A percentile compares a stretch with the other conserved stretches of the same genome.
These are phyloP conservation scores for Andrena trimmerana DNA, from an alignment of 2,888 invertebrate species.

Conservation along the genomic window DNA sequence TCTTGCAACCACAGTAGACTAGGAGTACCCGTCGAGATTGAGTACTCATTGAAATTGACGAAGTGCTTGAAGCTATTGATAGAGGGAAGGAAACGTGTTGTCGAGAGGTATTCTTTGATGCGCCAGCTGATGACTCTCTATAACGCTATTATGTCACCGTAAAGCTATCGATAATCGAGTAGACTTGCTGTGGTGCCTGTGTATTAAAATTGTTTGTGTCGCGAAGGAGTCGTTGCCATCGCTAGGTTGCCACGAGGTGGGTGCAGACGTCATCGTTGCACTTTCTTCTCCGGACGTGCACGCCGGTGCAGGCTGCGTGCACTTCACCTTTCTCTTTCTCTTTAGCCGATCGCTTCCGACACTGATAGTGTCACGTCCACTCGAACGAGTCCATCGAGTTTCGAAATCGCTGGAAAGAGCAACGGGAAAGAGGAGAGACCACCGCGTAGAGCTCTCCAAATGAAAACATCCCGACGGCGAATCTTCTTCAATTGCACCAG, in stretches of 20 bases:
- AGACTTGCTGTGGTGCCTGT: neutral
- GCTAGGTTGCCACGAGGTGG: constrained; percentile 52
- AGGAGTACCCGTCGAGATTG: too few species aligned
- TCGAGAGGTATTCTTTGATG: neutral
- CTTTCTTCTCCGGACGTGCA: constrained; percentile 77
- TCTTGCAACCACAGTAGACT: too few species aligned
- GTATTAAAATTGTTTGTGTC: neutral
- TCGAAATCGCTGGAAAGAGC: constrained; percentile 26
- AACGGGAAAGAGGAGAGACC: neutral
- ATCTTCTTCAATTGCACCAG: neutral
- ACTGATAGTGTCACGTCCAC: constrained; percentile 24
- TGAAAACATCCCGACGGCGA: too few species aligned
- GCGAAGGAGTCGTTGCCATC: constrained; percentile 41
- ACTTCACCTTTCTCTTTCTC: constrained; percentile 83
- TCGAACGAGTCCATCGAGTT: constrained; percentile 18
- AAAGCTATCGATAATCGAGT: neutral
- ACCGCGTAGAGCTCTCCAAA: neutral
- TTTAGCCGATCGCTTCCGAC: constrained; percentile 73
- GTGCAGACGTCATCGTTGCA: constrained; percentile 77
- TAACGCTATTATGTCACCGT: neutral
- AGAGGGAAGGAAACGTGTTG: neutral
- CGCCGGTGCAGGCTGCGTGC: constrained; percentile 73
- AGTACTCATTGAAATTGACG: constrained; percentile 5
- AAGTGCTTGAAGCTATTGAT: neutral
- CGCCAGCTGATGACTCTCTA: too few species aligned